Evolutionary conservation across 2,888 invertebrate genomes (phyloP), one percentile per base, ranked within the genome.

Genomic region (Rhagonycha lutea): DNA sequence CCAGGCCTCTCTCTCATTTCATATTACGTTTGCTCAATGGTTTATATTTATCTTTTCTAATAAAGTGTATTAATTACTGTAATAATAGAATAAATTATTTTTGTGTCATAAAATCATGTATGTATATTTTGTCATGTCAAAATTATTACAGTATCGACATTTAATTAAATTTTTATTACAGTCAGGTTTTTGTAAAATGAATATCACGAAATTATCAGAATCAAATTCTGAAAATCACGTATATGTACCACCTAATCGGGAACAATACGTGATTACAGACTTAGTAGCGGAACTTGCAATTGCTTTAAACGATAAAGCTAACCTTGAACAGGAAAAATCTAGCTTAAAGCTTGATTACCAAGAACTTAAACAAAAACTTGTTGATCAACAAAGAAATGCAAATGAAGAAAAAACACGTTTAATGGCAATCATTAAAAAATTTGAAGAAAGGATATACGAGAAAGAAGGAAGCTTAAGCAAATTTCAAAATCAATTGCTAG

Each of bases 291-390:
- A 80, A 79, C 71, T 81, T 18, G 74, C 79, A 12, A 74, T 76
- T 68, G 69, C 73, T 61, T 68, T 79, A 29, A 73, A 80, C n/a
- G 80, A 80, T 14, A 81, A 81, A 77, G 68, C 76, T n/a, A 72
- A 67, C 68, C 70, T 79, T 14, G 79, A 79, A 75, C 69, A 60
- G 29, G 75, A 81, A 74, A 75, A 78, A 63, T 18, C 73, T 7
- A 24, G 4, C 9, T 70, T 79, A 28, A 74, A 79, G 61, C 28
- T 70, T 24, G 76, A 79, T 65, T 63, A 26, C 14, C 61, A 72
- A 24, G 67, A 69, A 14, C 28, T 72, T 12, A 65, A 69, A 23
- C 63, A 72, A 23, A 71, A 69, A 24, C 32, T 72, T 11, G 7
- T 4, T 24, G 72, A 69, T 61, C 24, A 29, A n/a, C 18, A 77